phyloP scores from a whole-genome alignment of 2,113 vertebrate genomes.

The Phaethon lepturus region DNA sequence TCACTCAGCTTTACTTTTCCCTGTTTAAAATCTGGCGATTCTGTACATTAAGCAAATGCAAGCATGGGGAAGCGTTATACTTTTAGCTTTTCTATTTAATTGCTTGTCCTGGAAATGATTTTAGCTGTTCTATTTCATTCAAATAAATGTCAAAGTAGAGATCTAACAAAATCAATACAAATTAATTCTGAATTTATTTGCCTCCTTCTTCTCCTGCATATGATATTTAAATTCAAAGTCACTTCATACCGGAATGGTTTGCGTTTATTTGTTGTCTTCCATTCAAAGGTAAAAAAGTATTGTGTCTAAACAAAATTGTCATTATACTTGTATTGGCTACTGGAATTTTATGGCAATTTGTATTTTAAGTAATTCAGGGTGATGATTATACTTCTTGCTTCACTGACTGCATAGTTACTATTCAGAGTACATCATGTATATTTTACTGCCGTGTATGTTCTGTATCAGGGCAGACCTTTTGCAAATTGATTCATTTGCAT shows the following conservation, averaged over 20 bases:
- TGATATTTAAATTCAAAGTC: neutral
- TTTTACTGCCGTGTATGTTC: neutral
- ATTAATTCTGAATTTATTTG: neutral
- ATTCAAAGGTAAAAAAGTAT: conserved; percentile 13
- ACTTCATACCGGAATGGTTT: neutral
- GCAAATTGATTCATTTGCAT: conserved; percentile 52
- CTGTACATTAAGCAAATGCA: neutral
- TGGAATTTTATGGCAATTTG: conserved; percentile 5
- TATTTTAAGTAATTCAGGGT: conserved; percentile 4
- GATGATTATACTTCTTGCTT: neutral
- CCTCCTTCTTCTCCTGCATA: neutral
- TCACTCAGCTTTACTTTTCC: conserved; percentile 31
- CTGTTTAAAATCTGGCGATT: conserved; percentile 30
- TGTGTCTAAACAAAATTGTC: neutral
- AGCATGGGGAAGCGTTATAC: neutral
- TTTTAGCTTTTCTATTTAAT: conserved; percentile 30
- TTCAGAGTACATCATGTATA: conserved; percentile 16
- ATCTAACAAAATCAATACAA: neutral
- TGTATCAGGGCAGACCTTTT: conserved; percentile 32
- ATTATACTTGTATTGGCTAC: neutral
- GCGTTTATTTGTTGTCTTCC: neutral
- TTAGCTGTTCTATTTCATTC: neutral
- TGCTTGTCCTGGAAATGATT: neutral
- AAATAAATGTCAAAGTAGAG: neutral
- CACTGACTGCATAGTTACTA: neutral